These are phyloP conservation scores for Spinibarbus caldwelli DNA, from an alignment of 2,797 vertebrate species.

Conservation along the genomic window DNA sequence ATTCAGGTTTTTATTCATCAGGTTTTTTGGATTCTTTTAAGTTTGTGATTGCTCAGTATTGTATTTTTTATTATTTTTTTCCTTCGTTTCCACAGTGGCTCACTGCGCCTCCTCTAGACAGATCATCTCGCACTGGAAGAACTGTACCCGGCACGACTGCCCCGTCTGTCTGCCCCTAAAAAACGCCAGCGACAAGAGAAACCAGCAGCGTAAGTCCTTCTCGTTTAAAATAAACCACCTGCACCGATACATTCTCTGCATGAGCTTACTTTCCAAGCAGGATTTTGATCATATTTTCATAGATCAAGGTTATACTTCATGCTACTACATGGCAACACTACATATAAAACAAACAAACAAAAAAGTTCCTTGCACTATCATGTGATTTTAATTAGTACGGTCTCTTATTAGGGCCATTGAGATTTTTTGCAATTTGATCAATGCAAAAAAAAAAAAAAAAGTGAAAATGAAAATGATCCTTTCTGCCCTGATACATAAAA, in stretches of 20 bases:
- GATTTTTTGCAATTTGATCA: not conserved
- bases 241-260: not conserved
- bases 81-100: conserved; percentile 72
- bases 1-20: not conserved
- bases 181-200: conserved; percentile 97
- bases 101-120: conserved; percentile 98
- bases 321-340: not conserved
- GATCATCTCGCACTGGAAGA: conserved; percentile 99
- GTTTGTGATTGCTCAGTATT: not conserved
- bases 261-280: not conserved
- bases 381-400: not conserved
- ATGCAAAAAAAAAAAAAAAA: not conserved
- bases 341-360: not conserved
- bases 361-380: not conserved
- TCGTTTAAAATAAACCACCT: not conserved
- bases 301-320: not conserved
- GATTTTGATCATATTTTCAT: not conserved
- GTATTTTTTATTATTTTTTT: not conserved
- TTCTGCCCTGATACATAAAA: not conserved
- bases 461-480: not conserved
- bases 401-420: not conserved
- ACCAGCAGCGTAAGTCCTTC: conserved; percentile 89
- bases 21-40: not conserved
- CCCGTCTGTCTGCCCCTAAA: conserved; percentile 97
- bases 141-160: conserved; percentile 97